Evolutionary conservation across 2,888 invertebrate species (phyloP).

Genomic region (Habroteleia sp.): DNA sequence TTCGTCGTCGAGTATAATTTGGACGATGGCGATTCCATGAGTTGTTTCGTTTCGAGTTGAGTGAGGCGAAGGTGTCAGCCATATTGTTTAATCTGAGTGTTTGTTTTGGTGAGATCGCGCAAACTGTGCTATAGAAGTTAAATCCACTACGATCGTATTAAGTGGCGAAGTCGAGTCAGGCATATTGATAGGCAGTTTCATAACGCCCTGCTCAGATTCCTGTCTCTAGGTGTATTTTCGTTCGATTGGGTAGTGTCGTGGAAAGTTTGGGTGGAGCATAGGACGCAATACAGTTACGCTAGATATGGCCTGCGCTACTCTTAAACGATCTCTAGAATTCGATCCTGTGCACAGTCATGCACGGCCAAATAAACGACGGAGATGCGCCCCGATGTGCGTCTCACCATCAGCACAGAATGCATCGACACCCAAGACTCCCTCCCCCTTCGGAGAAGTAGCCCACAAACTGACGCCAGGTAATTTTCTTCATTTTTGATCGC

Average conservation of each 20-base stretch:
- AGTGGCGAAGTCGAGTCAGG: neutral
- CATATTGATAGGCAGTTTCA: neutral
- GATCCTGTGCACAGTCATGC: conserved; percentile 92
- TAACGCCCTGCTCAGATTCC: neutral
- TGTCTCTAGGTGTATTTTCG: conserved; percentile 28
- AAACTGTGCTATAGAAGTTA: conserved; percentile 24
- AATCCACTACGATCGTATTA: conserved; percentile 66
- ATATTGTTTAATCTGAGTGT: conserved; percentile 79
- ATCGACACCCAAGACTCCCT: conserved; percentile 83
- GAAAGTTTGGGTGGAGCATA: conserved; percentile 65
- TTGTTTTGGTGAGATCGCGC: conserved; percentile 76
- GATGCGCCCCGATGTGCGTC: conserved; percentile 94
- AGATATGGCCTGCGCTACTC: conserved; percentile 97
- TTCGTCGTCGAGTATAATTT: neutral
- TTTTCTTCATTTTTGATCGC: neutral
- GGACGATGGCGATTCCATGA: conserved; percentile 8
- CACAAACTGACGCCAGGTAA: conserved; percentile 94
- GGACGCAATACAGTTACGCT: conserved; percentile 35
- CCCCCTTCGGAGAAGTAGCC: conserved; percentile 91
- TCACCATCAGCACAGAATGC: conserved; percentile 81
- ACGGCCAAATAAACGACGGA: conserved; percentile 92
- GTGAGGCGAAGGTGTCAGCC: conserved; percentile 69
- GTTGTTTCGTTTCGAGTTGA: conserved; percentile 5
- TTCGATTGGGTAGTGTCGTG: conserved; percentile 9
- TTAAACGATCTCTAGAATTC: conserved; percentile 97